phyloP scores from a whole-genome alignment of 2,888 invertebrate species.

The Drosophila kokeensis region DNA sequence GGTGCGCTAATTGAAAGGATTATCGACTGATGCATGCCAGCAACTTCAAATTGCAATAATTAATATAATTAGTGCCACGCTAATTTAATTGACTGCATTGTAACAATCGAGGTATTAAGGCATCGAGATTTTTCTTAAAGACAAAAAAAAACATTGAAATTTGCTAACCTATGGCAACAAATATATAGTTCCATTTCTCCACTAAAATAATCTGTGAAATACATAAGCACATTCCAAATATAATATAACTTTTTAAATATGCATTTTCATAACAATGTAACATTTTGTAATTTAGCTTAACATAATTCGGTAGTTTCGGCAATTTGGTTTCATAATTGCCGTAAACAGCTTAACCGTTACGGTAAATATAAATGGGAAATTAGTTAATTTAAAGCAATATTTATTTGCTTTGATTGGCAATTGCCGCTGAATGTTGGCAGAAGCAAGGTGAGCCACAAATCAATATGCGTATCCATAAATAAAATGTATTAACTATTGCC shows the following conservation, averaged over 20 bases:
- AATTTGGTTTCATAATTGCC: constrained; percentile 36
- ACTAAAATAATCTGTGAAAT: background rate
- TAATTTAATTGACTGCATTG: constrained; percentile 14
- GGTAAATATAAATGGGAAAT: constrained; percentile 61
- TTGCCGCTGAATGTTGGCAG: constrained; percentile 24
- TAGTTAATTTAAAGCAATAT: constrained; percentile 57
- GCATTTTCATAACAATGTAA: constrained; percentile 3
- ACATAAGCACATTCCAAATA: background rate
- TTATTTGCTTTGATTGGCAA: constrained; percentile 35
- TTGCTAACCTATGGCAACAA: background rate
- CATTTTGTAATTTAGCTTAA: constrained; percentile 3
- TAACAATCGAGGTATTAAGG: background rate
- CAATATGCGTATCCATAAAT: constrained; percentile 39
- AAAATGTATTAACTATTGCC: constrained; percentile 19
- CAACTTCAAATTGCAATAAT: constrained; percentile 13
- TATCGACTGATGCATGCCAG: constrained; percentile 41
- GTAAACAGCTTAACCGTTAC: constrained; percentile 17
- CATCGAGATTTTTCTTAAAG: background rate
- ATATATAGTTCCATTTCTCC: background rate
- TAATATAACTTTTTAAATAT: background rate
- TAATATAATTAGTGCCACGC: constrained; percentile 15
- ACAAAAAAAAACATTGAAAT: background rate
- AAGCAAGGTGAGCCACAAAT: constrained; percentile 45
- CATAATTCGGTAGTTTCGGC: constrained; percentile 7
- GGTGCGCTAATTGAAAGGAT: constrained; percentile 68